A percentile compares a stretch with the other conserved stretches of the same genome.
Conservation (phyloP, 2,113 vertebrate genomes). For the Campylorhamphus procurvoides region DNA sequence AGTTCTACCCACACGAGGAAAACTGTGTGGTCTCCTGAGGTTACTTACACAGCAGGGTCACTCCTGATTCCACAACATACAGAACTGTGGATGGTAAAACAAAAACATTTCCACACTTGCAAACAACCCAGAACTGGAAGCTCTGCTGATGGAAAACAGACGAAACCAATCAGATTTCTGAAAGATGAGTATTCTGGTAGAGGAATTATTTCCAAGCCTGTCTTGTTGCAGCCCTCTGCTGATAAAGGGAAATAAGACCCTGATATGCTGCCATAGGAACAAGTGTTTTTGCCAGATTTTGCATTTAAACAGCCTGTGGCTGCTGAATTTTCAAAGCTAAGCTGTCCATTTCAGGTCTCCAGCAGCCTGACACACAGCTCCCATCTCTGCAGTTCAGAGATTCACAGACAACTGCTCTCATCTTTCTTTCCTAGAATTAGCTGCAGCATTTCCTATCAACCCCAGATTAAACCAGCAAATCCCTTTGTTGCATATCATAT, state of each 20-base stretch:
- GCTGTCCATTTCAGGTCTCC: not conserved
- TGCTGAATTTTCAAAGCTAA: constrained; percentile 47
- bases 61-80: not conserved
- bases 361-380: not conserved
- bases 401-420: not conserved
- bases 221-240: not conserved
- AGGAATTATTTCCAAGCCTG: not conserved
- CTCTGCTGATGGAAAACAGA: not conserved
- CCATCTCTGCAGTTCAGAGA: not conserved
- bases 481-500: not conserved
- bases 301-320: constrained; percentile 9
- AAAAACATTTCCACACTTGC: not conserved
- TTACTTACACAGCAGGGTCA: not conserved
- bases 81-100: not conserved
- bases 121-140: not conserved
- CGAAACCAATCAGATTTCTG: not conserved
- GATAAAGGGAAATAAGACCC: not conserved
- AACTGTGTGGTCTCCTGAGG: not conserved
- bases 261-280: not conserved
- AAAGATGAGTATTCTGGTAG: not conserved
- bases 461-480: not conserved
- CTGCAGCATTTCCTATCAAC: constrained; percentile 19
- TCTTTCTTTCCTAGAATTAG: constrained; percentile 21
- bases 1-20: not conserved
- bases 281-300: not conserved